Base-by-base conservation (phyloP, 2,113 vertebrate species). In the Spizaetus ornatus region DNA sequence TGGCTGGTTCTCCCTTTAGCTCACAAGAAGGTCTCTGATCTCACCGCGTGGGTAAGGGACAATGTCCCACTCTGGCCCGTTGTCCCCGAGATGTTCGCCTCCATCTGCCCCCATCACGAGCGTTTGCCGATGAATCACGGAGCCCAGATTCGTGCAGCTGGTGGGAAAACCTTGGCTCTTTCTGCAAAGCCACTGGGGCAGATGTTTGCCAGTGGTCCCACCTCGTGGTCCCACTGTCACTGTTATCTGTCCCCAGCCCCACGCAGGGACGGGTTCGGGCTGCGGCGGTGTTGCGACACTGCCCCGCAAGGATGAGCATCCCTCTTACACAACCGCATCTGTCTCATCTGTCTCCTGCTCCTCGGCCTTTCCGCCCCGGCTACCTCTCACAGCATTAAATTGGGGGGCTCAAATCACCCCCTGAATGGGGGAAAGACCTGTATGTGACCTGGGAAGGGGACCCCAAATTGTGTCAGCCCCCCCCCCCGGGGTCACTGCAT, bases 271-370 rank as follows among this genome's bases (percentile, higher is more conserved):
- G 15, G 34, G 17, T 34, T 53, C 1, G 0, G 76, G 62, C 22
- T 36, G 1, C 0, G 1, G 38, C 1, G 3, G 10, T 3, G 1
- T 34, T 66, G 55, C 0, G 6, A 40, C 65, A 13, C 47, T 76
- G 82, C 78, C 55, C 69, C 34, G 55, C 2, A 6, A 93, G 72
- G 69, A 45, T 4, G 3, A 86, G 72, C 86, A 82, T 82, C 82
- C 63, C n/a, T 55, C 80, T 69, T 81, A 67, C n/a, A 26, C 67
- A 56, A 69, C 7, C 2, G 0, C 55, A 22, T 86, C 81, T 17
- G 6, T 48, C 70, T 38, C 71, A 25, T 58, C 84, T 7, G 0
- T 38, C 42, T 52, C 65, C 48, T 38, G 50, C 61, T 79, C 74
- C 78, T 82, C 22, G 7, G 53, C 40, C 45, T 56, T 52, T 26